Evolutionary conservation across 92 coral and sea anemone species (phyloP).

Genomic region (Epizoanthus stellaris): DNA sequence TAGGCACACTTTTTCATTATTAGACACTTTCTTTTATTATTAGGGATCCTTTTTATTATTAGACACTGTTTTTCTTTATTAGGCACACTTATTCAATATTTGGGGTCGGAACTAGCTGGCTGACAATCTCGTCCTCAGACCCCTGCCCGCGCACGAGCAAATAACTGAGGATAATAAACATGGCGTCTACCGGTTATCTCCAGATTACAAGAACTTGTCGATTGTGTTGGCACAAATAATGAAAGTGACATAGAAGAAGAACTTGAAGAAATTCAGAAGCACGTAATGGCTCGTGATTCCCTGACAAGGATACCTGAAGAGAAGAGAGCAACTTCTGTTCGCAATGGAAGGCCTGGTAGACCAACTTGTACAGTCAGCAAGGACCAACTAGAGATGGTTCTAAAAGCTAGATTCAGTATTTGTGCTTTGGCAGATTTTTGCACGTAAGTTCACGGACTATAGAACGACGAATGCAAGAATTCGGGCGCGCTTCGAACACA

Average conservation of each 20-base stretch:
- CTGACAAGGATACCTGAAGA: slow-evolving; percentile 59
- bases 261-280: slow-evolving; percentile 56
- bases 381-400: slow-evolving; percentile 56
- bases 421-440: slow-evolving; percentile 33
- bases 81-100: too few species aligned
- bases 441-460: slow-evolving; percentile 11
- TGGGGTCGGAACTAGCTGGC: too few species aligned
- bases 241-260: slow-evolving; percentile 32
- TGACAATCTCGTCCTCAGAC: too few species aligned
- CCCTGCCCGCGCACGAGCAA: too few species aligned
- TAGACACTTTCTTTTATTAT: too few species aligned
- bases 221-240: slow-evolving; percentile 10
- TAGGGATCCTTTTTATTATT: too few species aligned
- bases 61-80: too few species aligned
- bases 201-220: slow-evolving; percentile 37
- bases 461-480: slow-evolving; percentile 39
- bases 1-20: too few species aligned
- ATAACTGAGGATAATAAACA: not conserved
- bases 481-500: not conserved
- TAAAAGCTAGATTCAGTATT: slow-evolving; percentile 38
- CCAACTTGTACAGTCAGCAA: slow-evolving; percentile 53
- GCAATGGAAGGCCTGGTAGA: slow-evolving; percentile 57
- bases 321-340: slow-evolving; percentile 31
- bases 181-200: not conserved
- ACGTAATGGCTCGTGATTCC: slow-evolving; percentile 39